These are phyloP conservation scores for Anticlea derivata DNA, from an alignment of 2,888 invertebrate species.

Conservation along the genomic window DNA sequence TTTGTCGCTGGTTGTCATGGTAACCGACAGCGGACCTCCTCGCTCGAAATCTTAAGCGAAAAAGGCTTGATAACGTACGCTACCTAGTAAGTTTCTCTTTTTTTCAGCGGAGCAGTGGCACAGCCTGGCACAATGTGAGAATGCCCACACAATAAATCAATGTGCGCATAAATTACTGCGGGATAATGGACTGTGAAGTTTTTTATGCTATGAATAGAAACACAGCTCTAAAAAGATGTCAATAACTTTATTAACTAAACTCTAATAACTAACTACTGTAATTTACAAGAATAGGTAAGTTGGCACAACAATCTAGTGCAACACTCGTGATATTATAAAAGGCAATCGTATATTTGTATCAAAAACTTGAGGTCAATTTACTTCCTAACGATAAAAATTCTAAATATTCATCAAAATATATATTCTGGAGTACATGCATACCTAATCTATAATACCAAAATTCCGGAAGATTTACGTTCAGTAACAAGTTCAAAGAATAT, in stretches of 20 bases:
- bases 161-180: constrained; percentile 34
- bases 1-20: constrained; percentile 77
- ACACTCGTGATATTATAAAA: not conserved
- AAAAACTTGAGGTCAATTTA: not conserved
- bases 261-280: constrained; percentile 46
- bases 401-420: constrained; percentile 9
- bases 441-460: not conserved
- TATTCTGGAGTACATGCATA: not conserved
- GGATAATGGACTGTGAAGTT: constrained; percentile 15
- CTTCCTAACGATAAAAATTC: not conserved
- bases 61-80: constrained; percentile 41
- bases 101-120: constrained; percentile 27
- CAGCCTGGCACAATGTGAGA: constrained; percentile 35
- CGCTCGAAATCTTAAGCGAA: constrained; percentile 47
- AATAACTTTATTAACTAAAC: constrained; percentile 64
- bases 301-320: constrained; percentile 48
- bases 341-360: not conserved
- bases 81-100: constrained; percentile 27
- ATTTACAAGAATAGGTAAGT: constrained; percentile 53
- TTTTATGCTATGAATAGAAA: constrained; percentile 32
- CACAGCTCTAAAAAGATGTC: constrained; percentile 43
- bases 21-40: constrained; percentile 53
- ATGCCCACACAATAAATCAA: constrained; percentile 38
- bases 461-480: not conserved
- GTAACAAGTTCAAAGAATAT: constrained; percentile 21